Conservation (phyloP, 2,888 invertebrate species). For the Amiota minor region DNA sequence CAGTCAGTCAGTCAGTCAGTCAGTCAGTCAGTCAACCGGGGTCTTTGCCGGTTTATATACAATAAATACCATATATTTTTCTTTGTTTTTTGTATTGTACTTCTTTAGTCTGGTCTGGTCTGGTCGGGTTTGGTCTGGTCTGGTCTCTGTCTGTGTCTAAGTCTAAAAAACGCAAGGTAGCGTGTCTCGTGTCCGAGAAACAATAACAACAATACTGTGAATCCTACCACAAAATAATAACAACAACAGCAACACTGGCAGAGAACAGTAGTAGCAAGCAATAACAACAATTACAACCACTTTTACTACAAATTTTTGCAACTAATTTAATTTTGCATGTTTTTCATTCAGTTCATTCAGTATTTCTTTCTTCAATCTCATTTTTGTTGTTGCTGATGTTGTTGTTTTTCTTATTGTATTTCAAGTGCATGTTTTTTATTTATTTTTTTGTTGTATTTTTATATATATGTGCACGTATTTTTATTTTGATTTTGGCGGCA, state of each 20-base stretch:
- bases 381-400: constrained; percentile 31
- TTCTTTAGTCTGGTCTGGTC: background rate
- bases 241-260: constrained; percentile 47
- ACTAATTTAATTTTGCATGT: constrained; percentile 53
- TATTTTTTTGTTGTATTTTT: constrained; percentile 15
- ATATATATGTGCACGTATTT: too few relatives aligned
- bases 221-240: constrained; percentile 30
- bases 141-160: constrained; percentile 31
- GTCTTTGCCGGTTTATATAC: background rate
- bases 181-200: constrained; percentile 59
- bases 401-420: constrained; percentile 22
- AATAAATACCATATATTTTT: too few relatives aligned
- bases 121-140: constrained; percentile 36
- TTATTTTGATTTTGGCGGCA: constrained; percentile 46
- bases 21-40: constrained; percentile 1
- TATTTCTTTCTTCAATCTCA: constrained; percentile 10
- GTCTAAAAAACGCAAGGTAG: constrained; percentile 58
- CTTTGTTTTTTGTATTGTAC: background rate
- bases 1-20: constrained; percentile 10
- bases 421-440: constrained; percentile 49
- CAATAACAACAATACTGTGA: constrained; percentile 35
- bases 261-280: background rate
- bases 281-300: constrained; percentile 58
- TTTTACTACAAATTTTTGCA: constrained; percentile 49
- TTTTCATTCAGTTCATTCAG: constrained; percentile 16